Base-by-base conservation (phyloP, 1,140 invertebrate species). In the Diachasma alloeum region DNA sequence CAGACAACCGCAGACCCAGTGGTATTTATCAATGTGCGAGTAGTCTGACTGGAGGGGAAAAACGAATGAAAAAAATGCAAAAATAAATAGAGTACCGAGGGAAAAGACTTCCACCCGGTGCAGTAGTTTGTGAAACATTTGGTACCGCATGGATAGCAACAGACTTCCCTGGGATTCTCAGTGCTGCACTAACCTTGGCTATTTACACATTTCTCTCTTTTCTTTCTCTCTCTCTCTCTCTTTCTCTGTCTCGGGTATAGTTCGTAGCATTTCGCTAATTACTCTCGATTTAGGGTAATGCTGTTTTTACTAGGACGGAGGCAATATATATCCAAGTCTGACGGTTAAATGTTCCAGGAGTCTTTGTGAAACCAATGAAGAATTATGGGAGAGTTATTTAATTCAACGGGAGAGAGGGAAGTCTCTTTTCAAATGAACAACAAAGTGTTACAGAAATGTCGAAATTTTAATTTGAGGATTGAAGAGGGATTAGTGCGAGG, bases 251-350 rank as follows among this genome's bases (percentile, higher is more conserved):
- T n/a, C 44, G n/a, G 11, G 44, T 46, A 53, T 56, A 19, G 17
- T n/a, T 15, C 22, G 22, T 66, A 66, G 19, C 37, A 31, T 59
- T 67, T 53, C 74, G 56, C 78, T 79, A 79, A 79, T 79, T 79
- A 79, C 78, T 72, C 72, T 17, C 74, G 72, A 79, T 79, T 79
- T 76, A 79, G 74, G 78, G 74, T 79, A 79, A 79, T 76, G 78
- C 67, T 76, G 48, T 72, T 68, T 68, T 68, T 68, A 56, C 66
- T 37, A 17, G n/a, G 11, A 15, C 31, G 31, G 31, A 31, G 31
- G n/a, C 31, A 3, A 9, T 68, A 37, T 37, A 68, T 37, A 37
- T 70, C 74, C 72, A n/a, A 72, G 72, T 74, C 68, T 42, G 63
- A 74, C 63, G 53, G 72, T 76, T 76, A 74, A 79, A 79, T 79